Conservation (phyloP, 2,888 invertebrate genomes). For the Empis stercorea region DNA sequence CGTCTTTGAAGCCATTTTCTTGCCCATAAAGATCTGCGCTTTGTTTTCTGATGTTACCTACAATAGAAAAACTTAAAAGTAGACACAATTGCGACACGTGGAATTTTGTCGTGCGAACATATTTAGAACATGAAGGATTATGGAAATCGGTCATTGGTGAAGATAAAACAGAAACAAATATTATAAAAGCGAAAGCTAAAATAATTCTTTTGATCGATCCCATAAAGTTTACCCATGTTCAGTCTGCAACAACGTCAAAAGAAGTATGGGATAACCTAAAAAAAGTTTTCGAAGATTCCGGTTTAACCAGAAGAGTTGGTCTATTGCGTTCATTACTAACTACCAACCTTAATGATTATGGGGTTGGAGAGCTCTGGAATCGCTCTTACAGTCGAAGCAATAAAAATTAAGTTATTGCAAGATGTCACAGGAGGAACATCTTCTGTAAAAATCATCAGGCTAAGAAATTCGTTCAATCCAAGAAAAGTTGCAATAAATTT, state of each 20-base stretch:
- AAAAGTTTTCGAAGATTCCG: background rate
- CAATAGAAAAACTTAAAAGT: too few species aligned
- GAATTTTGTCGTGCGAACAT: too few species aligned
- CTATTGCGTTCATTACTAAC: slow-evolving; percentile 1
- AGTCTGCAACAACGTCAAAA: background rate
- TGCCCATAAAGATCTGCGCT: too few species aligned
- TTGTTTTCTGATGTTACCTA: too few species aligned
- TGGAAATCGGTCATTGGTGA: too few species aligned
- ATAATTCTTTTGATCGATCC: background rate
- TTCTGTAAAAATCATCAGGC: background rate
- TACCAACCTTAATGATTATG: slow-evolving; percentile 1
- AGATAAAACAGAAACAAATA: too few species aligned
- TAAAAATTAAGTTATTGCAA: background rate
- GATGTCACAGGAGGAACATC: background rate
- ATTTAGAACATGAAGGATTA: too few species aligned
- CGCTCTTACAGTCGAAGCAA: background rate
- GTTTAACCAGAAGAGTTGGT: slow-evolving; percentile 1
- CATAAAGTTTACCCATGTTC: background rate
- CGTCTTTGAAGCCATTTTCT: too few species aligned
- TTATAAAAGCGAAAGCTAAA: background rate
- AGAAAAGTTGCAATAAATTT: background rate
- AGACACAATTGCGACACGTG: too few species aligned
- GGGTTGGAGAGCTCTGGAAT: background rate
- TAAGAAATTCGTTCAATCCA: background rate
- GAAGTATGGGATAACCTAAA: background rate